Evolutionary conservation across 1,140 invertebrate species (phyloP), one percentile per base, ranked within the genome.

Genomic region (Drosophila insularis): DNA sequence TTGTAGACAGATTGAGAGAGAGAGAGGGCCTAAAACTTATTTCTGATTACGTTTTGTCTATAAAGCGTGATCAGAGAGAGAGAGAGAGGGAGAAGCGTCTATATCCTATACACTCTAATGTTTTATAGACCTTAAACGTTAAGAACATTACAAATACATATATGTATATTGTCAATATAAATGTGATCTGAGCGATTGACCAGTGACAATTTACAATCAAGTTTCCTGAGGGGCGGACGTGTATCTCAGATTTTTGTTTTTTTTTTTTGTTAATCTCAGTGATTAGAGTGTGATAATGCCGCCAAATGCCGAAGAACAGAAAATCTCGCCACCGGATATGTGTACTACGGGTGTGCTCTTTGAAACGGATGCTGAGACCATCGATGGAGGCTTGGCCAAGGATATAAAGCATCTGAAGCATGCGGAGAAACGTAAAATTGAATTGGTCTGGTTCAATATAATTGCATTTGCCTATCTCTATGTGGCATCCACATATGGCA

Each of bases 371-470:
- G 93, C 92, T 1, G 74, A 93, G 27, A 94, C 93, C 14, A 91
- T 92, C 56, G 93, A 94, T 55, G 89, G 94, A 56, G 93, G 92
- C 7, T 76, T 94, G 13, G 81, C 93, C 31, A 91, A 92, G 72
- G 79, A 78, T 54, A 67, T 74, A 37, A 82, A 93, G 53, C 92
- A 93, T 63, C 68, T 81, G 56, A 89, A 84, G 32, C 74, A 74
- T 31, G 81, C 87, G 7, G 79, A 89, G 21, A 80, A 65, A 46
- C 87, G 92, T 53, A 92, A 93, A 77, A 85, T 93, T 7, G 79
- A 95, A 81, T 95, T 98, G 32, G 98, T 99, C 0, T 99, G 98
- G 98, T 94, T 95, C 77, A 99, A 99, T 92, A 97, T 99, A 10
- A 92, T 96, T 3, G 91, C 97, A 0, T 98, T 99, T 91, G 80